A percentile compares a stretch with the other conserved stretches of the same genome.
These are phyloP conservation scores for Pygocentrus nattereri DNA, from an alignment of 2,797 vertebrate genomes.

Conservation along the genomic window DNA sequence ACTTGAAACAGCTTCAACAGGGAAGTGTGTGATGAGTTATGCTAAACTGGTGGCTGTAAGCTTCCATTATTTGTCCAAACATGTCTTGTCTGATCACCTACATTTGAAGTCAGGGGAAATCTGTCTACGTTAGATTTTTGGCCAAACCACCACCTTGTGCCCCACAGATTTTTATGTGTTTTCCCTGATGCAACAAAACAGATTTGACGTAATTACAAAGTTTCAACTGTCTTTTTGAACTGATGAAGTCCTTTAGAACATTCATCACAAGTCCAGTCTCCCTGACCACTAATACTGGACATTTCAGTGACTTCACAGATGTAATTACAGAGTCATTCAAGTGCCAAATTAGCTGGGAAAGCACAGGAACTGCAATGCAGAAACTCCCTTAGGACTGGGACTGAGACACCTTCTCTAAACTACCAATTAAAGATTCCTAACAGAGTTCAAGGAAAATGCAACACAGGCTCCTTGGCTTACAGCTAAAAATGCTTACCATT, in stretches of 20 bases:
- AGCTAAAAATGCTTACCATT: neutral
- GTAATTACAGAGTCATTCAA: conserved; percentile 7
- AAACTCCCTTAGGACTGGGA: neutral
- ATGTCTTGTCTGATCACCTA: neutral
- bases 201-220: neutral
- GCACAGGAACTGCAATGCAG: too few relatives aligned
- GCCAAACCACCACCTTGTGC: neutral
- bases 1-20: too few relatives aligned
- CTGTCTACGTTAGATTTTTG: neutral
- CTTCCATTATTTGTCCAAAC: neutral
- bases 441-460: neutral
- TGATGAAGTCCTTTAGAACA: neutral
- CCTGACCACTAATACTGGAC: neutral
- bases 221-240: neutral
- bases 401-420: neutral
- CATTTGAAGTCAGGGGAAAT: neutral
- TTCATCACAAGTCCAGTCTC: neutral
- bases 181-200: neutral
- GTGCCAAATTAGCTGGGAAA: conserved; percentile 1
- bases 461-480: neutral
- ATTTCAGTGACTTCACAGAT: neutral
- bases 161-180: neutral
- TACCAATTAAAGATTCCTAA: neutral
- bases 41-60: too few relatives aligned
- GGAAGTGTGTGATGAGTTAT: too few relatives aligned